phyloP scores from a whole-genome alignment of 2,888 invertebrate genomes.

The Dermolepida albohirtum region DNA sequence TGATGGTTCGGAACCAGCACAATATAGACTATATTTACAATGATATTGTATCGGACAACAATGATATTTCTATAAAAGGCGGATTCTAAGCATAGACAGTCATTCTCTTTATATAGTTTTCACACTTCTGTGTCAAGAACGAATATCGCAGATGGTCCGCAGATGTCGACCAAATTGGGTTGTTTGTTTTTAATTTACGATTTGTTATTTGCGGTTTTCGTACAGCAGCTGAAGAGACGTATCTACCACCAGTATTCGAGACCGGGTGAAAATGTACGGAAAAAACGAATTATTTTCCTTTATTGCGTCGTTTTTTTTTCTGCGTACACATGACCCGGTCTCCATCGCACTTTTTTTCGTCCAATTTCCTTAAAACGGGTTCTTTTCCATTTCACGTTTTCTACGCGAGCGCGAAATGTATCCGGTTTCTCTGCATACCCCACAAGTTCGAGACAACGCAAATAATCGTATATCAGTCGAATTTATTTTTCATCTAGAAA shows the following conservation, averaged over 20 bases:
- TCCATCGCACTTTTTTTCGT: conserved; percentile 11
- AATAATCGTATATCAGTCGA: conserved; percentile 25
- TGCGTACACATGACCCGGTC: conserved; percentile 10
- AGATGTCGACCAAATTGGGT: conserved; percentile 31
- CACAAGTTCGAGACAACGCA: conserved; percentile 8
- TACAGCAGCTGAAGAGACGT: conserved; percentile 3
- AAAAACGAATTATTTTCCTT: conserved; percentile 27
- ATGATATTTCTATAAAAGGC: background rate
- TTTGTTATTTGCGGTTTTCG: conserved; percentile 16
- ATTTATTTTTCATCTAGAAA: conserved; percentile 24
- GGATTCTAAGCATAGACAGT: background rate
- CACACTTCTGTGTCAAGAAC: background rate
- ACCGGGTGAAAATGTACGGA: background rate
- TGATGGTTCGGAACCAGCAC: too few relatives aligned
- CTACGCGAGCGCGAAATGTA: background rate
- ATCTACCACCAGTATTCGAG: background rate
- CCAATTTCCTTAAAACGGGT: conserved; percentile 29
- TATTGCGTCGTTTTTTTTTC: conserved; percentile 19
- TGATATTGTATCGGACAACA: too few relatives aligned
- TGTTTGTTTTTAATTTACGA: conserved; percentile 37
- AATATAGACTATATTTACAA: too few relatives aligned
- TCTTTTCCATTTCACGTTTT: conserved; percentile 5
- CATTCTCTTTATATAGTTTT: conserved; percentile 26
- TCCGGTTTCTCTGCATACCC: background rate
- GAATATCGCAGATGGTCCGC: background rate